Evolutionary conservation across 2,797 vertebrate species (phyloP), one percentile per base, ranked within the genome.

Genomic region (Eidolon dupreanum): DNA sequence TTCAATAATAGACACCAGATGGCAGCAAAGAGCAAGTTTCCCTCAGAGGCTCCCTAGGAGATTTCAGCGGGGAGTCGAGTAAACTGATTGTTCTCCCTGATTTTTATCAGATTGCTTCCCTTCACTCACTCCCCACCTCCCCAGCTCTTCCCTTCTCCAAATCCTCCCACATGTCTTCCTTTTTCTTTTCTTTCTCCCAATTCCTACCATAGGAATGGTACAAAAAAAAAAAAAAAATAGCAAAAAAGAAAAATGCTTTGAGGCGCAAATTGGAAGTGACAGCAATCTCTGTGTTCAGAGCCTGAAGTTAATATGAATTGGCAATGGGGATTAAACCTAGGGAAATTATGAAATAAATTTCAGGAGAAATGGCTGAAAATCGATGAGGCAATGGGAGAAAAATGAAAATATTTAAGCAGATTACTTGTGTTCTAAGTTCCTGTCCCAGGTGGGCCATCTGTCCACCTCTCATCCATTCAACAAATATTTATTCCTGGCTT

Each of bases 11-110:
- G n/a, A 93, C 97, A 95, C 95, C 94, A 97, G 97, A 94, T 97
- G 97, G 97, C 97, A 97, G 97, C 97, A 98, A 96, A 97, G 97
- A 97, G 96, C 83, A 97, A 89, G 92, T 20, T 97, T 97, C 95
- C 19, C 10, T 93, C 59, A 6, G 75, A 55, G 22, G 57, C 22
- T 81, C 12, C 68, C 68, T 71, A 15, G 0, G 6, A 74, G 68
- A 5, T 57, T 95, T 70, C 10, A 13, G 19, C 28, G 28, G 26
- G 11, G 11, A 38, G 38, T 38, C n/a, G 46, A 70, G 57, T n/a
- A 63, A 49, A n/a, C 51, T 55, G 59, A 24, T 70, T 57, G 31
- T 41, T 74, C 66, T 90, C 31, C 46, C 51, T 16, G 19, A 57
- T 61, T 94, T 78, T 46, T 33, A 5, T 24, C 17, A 57, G 17